Evolutionary conservation across 2,888 invertebrate genomes (phyloP).

Genomic region (Girardia tigrina): DNA sequence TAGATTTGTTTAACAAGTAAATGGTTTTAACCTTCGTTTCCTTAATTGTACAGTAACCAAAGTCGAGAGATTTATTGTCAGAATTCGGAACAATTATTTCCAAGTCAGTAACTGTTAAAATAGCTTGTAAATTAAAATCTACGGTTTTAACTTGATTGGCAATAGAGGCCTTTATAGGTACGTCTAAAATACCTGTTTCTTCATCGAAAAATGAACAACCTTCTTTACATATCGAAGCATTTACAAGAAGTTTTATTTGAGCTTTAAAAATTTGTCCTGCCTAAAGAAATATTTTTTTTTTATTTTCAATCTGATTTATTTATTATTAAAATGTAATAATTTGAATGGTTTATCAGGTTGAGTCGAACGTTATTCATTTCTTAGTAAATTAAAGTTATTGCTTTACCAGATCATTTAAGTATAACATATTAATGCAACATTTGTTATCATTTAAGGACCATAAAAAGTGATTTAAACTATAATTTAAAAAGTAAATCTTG

Average conservation of each 20-base stretch:
- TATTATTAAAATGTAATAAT: too few species aligned
- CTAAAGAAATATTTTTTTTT: too few species aligned
- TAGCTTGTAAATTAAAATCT: constrained; percentile 47
- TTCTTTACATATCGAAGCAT: constrained; percentile 39
- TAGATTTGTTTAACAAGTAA: constrained; percentile 46
- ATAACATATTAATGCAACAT: too few species aligned
- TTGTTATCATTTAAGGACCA: too few species aligned
- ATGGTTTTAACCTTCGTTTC: constrained; percentile 45
- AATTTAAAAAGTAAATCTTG: too few species aligned
- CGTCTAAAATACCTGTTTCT: constrained; percentile 48
- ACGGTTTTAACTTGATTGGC: constrained; percentile 49
- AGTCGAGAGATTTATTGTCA: constrained; percentile 43
- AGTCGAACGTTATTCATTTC: too few species aligned
- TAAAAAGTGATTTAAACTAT: too few species aligned
- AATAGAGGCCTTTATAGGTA: constrained; percentile 48
- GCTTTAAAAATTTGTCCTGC: constrained; percentile 49
- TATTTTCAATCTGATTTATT: too few species aligned
- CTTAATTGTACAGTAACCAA: constrained; percentile 48
- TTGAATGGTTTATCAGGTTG: too few species aligned
- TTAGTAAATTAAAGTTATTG: too few species aligned
- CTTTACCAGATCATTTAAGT: too few species aligned
- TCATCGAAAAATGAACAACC: constrained; percentile 47
- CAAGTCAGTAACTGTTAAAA: constrained; percentile 48
- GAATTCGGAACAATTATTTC: constrained; percentile 40
- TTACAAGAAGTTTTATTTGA: constrained; percentile 50